Percentiles rank a stretch among this genome's conserved stretches.
Conservation (phyloP, 2,797 vertebrate genomes). For the Crenichthys baileyi region DNA sequence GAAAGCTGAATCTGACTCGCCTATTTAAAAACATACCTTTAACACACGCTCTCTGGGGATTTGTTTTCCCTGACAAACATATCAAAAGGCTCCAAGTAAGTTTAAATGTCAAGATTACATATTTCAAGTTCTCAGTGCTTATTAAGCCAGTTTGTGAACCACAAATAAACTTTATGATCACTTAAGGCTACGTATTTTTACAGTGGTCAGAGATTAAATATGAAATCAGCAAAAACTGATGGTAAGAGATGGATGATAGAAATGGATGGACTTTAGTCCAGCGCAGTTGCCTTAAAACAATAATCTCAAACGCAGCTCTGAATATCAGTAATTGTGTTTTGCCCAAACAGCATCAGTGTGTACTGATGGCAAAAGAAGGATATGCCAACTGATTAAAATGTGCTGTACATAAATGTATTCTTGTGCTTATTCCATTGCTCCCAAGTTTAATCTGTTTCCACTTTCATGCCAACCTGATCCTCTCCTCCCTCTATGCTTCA, state of each 20-base stretch:
- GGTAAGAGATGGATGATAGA: neutral
- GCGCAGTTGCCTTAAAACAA: conserved; percentile 31
- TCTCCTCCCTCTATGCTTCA: conserved; percentile 22
- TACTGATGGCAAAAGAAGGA: conserved; percentile 2
- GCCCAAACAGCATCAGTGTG: conserved; percentile 6
- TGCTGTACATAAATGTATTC: conserved; percentile 13
- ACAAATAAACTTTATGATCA: neutral
- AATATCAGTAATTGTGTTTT: conserved; percentile 15
- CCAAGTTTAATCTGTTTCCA: conserved; percentile 38
- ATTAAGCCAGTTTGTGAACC: neutral
- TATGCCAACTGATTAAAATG: neutral
- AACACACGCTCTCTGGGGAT: neutral
- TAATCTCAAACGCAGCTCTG: conserved; percentile 12
- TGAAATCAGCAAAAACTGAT: neutral
- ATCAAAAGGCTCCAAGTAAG: neutral
- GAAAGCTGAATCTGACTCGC: conserved; percentile 1
- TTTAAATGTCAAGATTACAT: neutral
- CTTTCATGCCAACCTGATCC: conserved; percentile 34
- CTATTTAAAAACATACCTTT: conserved; percentile 5
- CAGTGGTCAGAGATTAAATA: neutral
- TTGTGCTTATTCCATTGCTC: conserved; percentile 4
- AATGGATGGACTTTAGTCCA: conserved; percentile 5
- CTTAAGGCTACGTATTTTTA: neutral
- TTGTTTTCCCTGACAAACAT: conserved; percentile 1
- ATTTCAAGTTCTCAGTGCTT: neutral